These are phyloP conservation scores for Chamaetylas fuelleborni DNA, from an alignment of 2,113 vertebrate genomes.

Conservation along the genomic window DNA sequence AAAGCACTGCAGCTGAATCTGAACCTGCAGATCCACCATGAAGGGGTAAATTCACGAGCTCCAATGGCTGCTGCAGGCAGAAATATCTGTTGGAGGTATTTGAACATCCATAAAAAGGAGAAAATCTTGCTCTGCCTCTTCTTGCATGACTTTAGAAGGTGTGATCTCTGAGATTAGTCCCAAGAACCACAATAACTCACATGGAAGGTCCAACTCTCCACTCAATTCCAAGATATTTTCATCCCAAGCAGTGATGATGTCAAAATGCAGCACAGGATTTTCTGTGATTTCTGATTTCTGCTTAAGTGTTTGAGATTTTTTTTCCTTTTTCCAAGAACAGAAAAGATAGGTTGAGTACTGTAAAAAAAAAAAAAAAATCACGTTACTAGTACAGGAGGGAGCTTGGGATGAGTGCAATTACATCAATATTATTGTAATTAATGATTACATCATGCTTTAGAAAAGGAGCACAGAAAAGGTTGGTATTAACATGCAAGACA, in stretches of 20 bases:
- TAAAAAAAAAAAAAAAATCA: constrained; percentile 7
- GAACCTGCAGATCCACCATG: neutral
- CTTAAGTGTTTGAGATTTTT: neutral
- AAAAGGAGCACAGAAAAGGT: constrained; percentile 66
- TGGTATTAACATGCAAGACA: constrained; percentile 77
- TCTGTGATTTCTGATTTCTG: no score
- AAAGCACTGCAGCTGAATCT: neutral
- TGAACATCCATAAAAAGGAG: neutral
- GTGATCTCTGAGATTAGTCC: no score
- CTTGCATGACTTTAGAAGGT: neutral
- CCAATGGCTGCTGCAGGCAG: neutral
- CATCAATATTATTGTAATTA: constrained; percentile 76
- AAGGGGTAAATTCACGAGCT: fast-evolving
- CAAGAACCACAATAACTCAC: neutral
- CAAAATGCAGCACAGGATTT: neutral
- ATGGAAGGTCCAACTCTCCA: fast-evolving
- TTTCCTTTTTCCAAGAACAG: neutral
- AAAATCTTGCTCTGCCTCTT: neutral
- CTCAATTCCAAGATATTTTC: neutral
- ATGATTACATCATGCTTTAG: constrained; percentile 74
- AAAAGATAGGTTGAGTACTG: neutral
- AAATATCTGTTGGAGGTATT: neutral
- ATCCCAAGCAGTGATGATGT: neutral
- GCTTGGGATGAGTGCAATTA: constrained; percentile 61
- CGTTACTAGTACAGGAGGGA: neutral